Evolutionary conservation across 2,113 vertebrate genomes (phyloP).

Genomic region (Coryphaenoides rupestris): DNA sequence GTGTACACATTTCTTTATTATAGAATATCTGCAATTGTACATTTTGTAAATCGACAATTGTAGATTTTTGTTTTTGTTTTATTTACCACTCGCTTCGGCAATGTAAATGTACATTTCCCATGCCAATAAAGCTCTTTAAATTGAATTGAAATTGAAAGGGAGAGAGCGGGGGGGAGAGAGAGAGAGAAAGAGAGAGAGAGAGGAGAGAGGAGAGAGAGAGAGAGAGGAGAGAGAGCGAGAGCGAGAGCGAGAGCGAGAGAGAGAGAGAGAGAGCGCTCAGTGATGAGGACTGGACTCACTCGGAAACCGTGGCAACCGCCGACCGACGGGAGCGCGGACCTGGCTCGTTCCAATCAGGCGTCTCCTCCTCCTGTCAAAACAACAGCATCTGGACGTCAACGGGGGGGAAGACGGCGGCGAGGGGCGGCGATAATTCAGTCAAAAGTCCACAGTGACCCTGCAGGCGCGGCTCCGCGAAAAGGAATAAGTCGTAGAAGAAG

Average conservation of each 20-base stretch:
- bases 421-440: too few species aligned
- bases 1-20: too few species aligned
- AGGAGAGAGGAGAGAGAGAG: conserved; percentile 27
- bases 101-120: too few species aligned
- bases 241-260: neutral
- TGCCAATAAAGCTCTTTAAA: too few species aligned
- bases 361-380: conserved; percentile 8
- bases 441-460: too few species aligned
- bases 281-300: conserved; percentile 63
- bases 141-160: too few species aligned
- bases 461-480: neutral
- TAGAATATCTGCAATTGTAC: too few species aligned
- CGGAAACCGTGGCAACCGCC: conserved; percentile 51
- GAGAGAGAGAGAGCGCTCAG: conserved; percentile 17
- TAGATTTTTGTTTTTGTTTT: too few species aligned
- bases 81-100: too few species aligned
- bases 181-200: too few species aligned
- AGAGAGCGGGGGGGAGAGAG: too few species aligned
- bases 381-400: neutral
- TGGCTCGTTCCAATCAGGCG: conserved; percentile 18
- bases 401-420: neutral
- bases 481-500: neutral
- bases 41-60: too few species aligned
- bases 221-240: neutral
- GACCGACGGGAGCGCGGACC: conserved; percentile 6